Evolutionary conservation across 2,888 invertebrate genomes (phyloP).

Genomic region (Spisula solida): DNA sequence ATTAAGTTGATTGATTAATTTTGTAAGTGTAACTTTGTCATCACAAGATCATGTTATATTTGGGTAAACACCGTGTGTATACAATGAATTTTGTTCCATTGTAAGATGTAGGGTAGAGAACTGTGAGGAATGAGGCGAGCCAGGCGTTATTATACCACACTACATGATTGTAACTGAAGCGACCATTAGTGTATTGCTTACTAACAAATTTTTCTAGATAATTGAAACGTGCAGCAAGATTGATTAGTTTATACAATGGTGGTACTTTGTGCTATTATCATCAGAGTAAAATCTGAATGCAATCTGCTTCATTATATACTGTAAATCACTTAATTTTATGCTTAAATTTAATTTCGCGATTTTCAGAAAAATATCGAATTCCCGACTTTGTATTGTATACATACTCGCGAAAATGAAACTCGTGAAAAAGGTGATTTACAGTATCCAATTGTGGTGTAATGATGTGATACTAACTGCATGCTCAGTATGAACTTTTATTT

Average conservation of each 20-base stretch:
- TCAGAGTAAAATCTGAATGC: neutral
- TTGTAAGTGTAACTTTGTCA: neutral
- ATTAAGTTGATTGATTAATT: neutral
- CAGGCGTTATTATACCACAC: neutral
- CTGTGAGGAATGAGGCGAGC: neutral
- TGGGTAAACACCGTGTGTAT: neutral
- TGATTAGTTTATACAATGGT: neutral
- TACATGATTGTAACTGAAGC: neutral
- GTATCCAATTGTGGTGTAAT: neutral
- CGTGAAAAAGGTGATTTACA: neutral
- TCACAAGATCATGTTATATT: neutral
- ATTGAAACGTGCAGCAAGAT: neutral
- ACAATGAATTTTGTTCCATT: neutral
- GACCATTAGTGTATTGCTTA: constrained; percentile 22
- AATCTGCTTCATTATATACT: neutral
- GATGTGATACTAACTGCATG: constrained; percentile 46
- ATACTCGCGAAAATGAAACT: no score
- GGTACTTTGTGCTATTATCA: neutral
- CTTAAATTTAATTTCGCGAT: no score
- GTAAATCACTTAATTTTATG: no score
- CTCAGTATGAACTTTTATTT: neutral
- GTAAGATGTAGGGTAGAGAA: neutral
- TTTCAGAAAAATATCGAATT: no score
- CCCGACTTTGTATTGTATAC: no score
- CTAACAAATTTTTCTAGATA: constrained; percentile 21